Percentiles rank a stretch among this genome's conserved stretches.
Evolutionary conservation across 2,113 vertebrate genomes (phyloP).

Genomic region (Amia ocellicauda): DNA sequence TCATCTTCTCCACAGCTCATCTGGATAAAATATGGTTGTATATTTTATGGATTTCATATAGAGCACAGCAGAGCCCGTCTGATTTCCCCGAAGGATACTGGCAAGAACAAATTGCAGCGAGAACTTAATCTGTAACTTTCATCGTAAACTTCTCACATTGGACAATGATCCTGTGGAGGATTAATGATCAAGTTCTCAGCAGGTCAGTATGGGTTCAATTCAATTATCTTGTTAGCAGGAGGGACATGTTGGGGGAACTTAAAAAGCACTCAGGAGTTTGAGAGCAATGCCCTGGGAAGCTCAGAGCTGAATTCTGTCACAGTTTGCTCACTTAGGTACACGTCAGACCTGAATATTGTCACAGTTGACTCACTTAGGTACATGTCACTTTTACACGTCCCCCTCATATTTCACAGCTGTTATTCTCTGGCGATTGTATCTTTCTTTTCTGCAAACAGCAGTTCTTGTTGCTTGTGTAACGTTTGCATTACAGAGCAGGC

Average conservation of each 20-base stretch:
- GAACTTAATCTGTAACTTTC: neutral
- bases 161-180: neutral
- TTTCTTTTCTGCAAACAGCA: too few relatives aligned
- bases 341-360: too few relatives aligned
- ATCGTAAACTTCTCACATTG: neutral
- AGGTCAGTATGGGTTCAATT: neutral
- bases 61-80: too few relatives aligned
- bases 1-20: too few relatives aligned
- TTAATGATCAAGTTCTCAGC: neutral
- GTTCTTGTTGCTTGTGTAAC: too few relatives aligned
- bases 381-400: neutral
- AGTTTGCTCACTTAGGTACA: neutral
- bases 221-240: slow-evolving; percentile 4
- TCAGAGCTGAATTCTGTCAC: neutral
- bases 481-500: too few relatives aligned
- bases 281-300: neutral
- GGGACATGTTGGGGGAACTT: neutral
- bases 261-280: neutral
- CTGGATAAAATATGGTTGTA: too few relatives aligned
- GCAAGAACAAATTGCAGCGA: neutral
- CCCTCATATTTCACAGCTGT: neutral
- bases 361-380: too few relatives aligned
- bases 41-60: too few relatives aligned
- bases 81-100: neutral
- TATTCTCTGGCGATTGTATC: neutral